Evolutionary conservation across 2,888 invertebrate genomes (phyloP), one percentile per base, ranked within the genome.

Genomic region (Drosophila nr. perissopoda): DNA sequence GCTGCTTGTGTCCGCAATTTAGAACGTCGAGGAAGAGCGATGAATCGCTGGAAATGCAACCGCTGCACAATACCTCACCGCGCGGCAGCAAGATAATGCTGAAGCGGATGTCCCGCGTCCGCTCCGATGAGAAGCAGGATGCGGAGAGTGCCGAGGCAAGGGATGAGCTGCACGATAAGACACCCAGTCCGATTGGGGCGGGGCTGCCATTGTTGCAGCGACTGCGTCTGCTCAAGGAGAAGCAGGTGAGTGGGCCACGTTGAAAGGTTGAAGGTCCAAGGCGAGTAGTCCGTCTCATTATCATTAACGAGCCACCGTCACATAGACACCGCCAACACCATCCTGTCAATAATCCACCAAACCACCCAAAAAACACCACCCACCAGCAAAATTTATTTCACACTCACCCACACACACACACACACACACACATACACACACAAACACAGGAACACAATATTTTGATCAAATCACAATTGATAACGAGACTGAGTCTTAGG

Each of bases 161-260:
- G 60, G 90, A 90, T 36, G 78, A 95, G 94, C 69, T 88, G 57
- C 91, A 87, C 29, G 92, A 92, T 65, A 95, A 95, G 84, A 94
- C 95, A 52, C 94, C 95, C 64, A 96, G 96, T 59, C 96, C 97
- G 0, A 95, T 97, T 72, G 97, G 97, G 48, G 97, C 97, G 6
- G 98, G 98, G 0, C 93, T 97, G 62, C 98, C 97, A 0, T 93
- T 98, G 33, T 93, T 98, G 11, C 95, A 97, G 49, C 94, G 97
- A 67, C 93, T 98, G 59, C 96, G 97, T 87, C 93, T 97, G 51
- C 94, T 98, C 0, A 97, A 97, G 92, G 97, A 98, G 92, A 97
- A 97, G 92, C 97, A 97, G 93, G 96, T 96, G 83, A 92, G 90
- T 92, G 56, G 25, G 29, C 21, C 13, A n/a, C 25, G 4, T 45